A percentile compares a stretch with the other conserved stretches of the same genome.
phyloP scores from a whole-genome alignment of 2,113 vertebrate species.

The Chaetura pelagica region DNA sequence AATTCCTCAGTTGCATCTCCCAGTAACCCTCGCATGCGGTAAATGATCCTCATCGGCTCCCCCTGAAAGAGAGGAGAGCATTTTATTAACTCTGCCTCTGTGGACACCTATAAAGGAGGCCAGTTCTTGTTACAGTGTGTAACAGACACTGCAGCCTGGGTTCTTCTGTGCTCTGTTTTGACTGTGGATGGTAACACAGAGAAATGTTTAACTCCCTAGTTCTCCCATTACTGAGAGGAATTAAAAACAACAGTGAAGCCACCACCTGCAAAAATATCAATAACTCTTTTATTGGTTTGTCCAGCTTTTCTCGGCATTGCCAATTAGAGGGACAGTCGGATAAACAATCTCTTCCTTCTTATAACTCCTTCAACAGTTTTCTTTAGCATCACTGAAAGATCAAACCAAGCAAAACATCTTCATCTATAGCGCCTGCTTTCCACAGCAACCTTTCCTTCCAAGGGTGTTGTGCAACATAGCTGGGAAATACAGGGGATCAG shows the following conservation, averaged over 20 bases:
- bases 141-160: not conserved
- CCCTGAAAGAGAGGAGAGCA: slow-evolving; percentile 78
- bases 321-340: not conserved
- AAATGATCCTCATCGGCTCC: slow-evolving; percentile 99
- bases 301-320: not conserved
- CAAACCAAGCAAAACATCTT: not conserved
- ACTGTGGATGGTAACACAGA: not conserved
- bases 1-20: slow-evolving; percentile 98
- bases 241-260: not conserved
- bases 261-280: not conserved
- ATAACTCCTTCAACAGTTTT: not conserved
- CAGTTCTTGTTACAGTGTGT: not conserved
- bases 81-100: not conserved
- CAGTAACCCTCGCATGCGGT: slow-evolving; percentile 97
- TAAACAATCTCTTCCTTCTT: not conserved
- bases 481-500: not conserved
- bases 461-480: not conserved
- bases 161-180: not conserved
- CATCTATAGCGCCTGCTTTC: not conserved
- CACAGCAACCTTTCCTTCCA: not conserved
- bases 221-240: not conserved
- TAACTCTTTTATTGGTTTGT: not conserved
- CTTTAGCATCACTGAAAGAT: not conserved
- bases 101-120: rapidly evolving
- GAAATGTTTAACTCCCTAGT: not conserved